Evolutionary conservation across 1,140 invertebrate genomes (phyloP), one percentile per base, ranked within the genome.

Genomic region (Oreohelix idahoensis): DNA sequence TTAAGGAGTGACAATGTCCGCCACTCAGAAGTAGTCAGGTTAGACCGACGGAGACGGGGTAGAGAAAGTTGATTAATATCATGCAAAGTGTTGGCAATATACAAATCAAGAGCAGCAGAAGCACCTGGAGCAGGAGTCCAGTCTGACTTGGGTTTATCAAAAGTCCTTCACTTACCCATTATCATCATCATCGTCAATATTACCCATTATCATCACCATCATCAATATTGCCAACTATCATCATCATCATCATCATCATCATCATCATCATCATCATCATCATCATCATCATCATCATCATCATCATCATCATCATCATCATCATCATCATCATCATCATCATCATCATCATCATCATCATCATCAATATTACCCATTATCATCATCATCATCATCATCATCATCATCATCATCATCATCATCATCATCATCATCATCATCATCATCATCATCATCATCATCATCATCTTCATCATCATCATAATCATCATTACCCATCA

Each of bases 341-440:
- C 4, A 58, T 58, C 10, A 58, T 58, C 53, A 58, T n/a, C 53
- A 58, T n/a, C 53, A 58, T 20, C 15, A 23, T n/a, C 53, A 58
- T 4, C 4, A 58, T n/a, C 23, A 15, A 20, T 20, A n/a, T 20
- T n/a, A 15, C 23, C 23, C 63, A 66, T 66, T 32, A 66, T 66
- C 29, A 32, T 66, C 63, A 29, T 66, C 63, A 32, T 66, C 29
- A 66, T 10, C 63, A 66, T 32, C 63, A 66, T 32, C 29, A 66
- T 66, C 63, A 66, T 32, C 5, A 58, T 66, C 63, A 32, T 32
- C 17, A 66, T 10, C 63, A 66, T 66, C 63, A 66, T 66, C 63
- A 66, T 32, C 63, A 66, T 58, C 29, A 66, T 32, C 63, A 66
- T 66, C 29, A 66, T 66, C 63, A 66, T 66, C n/a, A 66, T 23